Evolutionary conservation across 92 coral and sea anemone genomes (phyloP).

Genomic region (Heteractis magnifica): DNA sequence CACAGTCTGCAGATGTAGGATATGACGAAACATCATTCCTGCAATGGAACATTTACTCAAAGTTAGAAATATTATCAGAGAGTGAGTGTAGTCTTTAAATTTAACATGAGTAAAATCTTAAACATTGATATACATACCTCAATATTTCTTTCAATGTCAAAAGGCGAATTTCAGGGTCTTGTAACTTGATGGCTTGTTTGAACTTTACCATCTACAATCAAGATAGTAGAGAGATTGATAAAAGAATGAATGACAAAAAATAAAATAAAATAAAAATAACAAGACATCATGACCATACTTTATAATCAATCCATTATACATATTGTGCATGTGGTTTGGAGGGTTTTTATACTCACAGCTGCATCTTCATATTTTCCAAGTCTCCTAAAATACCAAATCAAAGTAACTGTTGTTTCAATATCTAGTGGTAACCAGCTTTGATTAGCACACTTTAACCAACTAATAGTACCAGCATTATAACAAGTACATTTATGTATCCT

Average conservation of each 20-base stretch:
- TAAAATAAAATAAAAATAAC: no score
- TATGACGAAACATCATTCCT: conserved; percentile 61
- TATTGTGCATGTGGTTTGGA: background rate
- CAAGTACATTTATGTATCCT: background rate
- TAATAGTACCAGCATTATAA: background rate
- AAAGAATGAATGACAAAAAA: background rate
- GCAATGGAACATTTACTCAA: background rate
- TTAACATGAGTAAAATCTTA: background rate
- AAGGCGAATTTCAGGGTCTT: conserved; percentile 68
- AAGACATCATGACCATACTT: background rate
- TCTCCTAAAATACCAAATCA: conserved; percentile 47
- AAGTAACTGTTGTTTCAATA: no score
- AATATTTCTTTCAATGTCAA: conserved; percentile 54
- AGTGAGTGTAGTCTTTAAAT: background rate
- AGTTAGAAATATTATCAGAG: no score
- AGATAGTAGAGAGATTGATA: background rate
- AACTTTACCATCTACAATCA: conserved; percentile 72
- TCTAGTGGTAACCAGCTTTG: background rate
- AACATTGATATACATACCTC: conserved; percentile 44
- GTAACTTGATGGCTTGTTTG: conserved; percentile 59
- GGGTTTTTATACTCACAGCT: conserved; percentile 47
- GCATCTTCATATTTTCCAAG: conserved; percentile 86
- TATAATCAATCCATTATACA: background rate
- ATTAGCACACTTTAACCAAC: background rate
- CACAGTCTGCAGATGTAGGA: conserved; percentile 59